Conservation (phyloP, 2,797 vertebrate species). For the Nannoperca australis region DNA sequence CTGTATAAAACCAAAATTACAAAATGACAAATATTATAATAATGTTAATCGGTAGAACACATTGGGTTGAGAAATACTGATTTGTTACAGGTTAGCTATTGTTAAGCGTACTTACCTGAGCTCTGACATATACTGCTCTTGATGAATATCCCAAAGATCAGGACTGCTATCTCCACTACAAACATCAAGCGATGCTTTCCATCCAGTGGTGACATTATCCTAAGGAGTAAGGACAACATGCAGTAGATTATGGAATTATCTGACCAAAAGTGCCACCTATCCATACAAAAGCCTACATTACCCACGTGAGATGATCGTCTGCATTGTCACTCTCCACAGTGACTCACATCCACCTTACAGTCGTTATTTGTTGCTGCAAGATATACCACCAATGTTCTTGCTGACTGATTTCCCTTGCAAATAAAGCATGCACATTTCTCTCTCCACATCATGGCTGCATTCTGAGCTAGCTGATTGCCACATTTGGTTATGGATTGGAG, state of each 20-base stretch:
- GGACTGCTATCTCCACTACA: background rate
- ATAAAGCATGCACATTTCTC: background rate
- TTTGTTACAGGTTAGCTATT: background rate
- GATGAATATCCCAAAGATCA: slow-evolving; percentile 35
- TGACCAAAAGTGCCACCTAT: background rate
- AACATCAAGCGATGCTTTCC: slow-evolving; percentile 6
- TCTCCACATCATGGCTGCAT: background rate
- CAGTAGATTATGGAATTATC: background rate
- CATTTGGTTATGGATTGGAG: background rate
- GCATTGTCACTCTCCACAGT: background rate
- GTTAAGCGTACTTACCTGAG: slow-evolving; percentile 11
- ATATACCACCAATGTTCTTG: background rate
- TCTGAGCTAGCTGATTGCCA: background rate
- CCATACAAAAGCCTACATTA: background rate
- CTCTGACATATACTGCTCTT: background rate
- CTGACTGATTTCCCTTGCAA: slow-evolving; percentile 61
- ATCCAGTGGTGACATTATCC: slow-evolving; percentile 24
- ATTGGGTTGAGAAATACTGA: background rate
- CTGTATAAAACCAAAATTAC: slow-evolving; percentile 6
- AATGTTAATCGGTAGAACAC: background rate
- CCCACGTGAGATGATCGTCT: background rate
- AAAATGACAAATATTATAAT: background rate
- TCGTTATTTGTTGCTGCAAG: background rate
- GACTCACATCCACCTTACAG: background rate
- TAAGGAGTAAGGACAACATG: background rate